A percentile compares a stretch with the other conserved stretches of the same genome.
phyloP scores from a whole-genome alignment of 2,888 invertebrate genomes.

The Galerucella nymphaeae region DNA sequence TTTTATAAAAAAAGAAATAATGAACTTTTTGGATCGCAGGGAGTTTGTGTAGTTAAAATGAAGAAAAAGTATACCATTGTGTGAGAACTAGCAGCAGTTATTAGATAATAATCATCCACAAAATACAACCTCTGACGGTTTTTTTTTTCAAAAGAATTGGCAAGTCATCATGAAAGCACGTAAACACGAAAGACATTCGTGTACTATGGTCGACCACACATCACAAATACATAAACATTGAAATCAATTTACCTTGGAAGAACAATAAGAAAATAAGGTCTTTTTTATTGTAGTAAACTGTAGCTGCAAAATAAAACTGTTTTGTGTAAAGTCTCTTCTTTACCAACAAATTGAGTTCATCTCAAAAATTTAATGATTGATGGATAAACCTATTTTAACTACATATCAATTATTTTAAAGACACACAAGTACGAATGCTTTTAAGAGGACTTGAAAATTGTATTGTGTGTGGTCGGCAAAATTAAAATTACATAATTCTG shows the following conservation, averaged over 20 bases:
- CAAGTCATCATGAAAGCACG: conserved; percentile 36
- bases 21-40: neutral
- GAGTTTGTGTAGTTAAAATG: conserved; percentile 16
- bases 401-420: neutral
- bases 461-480: conserved; percentile 9
- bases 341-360: too few relatives aligned
- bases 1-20: neutral
- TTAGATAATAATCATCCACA: conserved; percentile 40
- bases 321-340: too few relatives aligned
- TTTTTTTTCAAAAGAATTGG: conserved; percentile 39
- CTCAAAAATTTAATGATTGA: too few relatives aligned
- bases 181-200: conserved; percentile 26
- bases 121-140: conserved; percentile 28
- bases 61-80: conserved; percentile 29
- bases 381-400: too few relatives aligned
- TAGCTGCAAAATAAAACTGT: too few relatives aligned
- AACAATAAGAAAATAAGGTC: too few relatives aligned
- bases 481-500: conserved; percentile 1
- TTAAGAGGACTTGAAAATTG: neutral
- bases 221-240: neutral
- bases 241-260: too few relatives aligned
- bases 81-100: conserved; percentile 43
- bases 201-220: conserved; percentile 15
- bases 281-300: too few relatives aligned
- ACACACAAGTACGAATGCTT: neutral